Evolutionary conservation across 2,797 vertebrate species (phyloP).

Genomic region (Oophaga sylvatica): DNA sequence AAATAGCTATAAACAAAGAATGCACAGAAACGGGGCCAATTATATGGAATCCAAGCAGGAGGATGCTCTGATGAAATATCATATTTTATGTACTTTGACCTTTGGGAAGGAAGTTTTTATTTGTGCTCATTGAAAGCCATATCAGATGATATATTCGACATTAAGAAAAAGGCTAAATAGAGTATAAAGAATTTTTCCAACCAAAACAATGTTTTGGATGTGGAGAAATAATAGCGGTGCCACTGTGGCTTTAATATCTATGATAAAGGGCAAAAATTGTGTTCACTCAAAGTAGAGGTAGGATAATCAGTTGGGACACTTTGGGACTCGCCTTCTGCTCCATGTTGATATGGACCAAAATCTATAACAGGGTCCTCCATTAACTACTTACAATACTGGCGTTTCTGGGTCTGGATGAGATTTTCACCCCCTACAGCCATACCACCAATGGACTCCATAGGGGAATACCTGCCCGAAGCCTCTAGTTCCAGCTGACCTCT

Average conservation of each 20-base stretch:
- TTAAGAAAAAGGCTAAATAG: neutral
- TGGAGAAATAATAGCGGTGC: too few relatives aligned
- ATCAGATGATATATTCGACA: neutral
- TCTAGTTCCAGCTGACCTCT: too few relatives aligned
- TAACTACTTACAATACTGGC: too few relatives aligned
- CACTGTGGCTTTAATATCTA: neutral
- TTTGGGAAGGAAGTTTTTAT: neutral
- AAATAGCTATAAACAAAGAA: slow-evolving; percentile 10
- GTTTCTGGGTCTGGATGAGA: too few relatives aligned
- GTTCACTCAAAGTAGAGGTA: neutral
- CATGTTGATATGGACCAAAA: too few relatives aligned
- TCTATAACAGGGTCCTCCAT: too few relatives aligned
- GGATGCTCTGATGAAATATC: neutral
- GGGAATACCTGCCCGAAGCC: too few relatives aligned
- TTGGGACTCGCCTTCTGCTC: too few relatives aligned
- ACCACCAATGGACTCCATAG: too few relatives aligned
- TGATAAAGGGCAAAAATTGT: neutral
- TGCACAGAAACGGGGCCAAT: neutral
- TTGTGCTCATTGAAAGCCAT: neutral
- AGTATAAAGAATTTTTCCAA: neutral
- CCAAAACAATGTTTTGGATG: neutral
- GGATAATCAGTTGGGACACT: neutral
- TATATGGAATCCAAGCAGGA: neutral
- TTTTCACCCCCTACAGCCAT: too few relatives aligned
- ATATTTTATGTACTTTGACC: neutral